Conservation (phyloP, 2,797 vertebrate genomes). For the Tenualosa ilisha region DNA sequence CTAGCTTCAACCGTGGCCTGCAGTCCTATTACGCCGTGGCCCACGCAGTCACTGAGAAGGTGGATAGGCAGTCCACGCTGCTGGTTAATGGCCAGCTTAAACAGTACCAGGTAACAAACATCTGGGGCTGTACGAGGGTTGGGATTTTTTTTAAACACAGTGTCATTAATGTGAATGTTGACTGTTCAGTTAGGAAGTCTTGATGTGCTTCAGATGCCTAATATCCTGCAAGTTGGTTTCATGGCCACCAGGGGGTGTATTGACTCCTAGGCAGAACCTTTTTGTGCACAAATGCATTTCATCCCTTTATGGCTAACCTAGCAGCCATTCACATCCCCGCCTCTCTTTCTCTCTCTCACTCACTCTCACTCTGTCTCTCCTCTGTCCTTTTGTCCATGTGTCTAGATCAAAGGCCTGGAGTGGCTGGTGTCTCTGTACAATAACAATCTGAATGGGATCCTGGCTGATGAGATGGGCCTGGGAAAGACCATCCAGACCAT, state of each 20-base stretch:
- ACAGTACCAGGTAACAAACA: slow-evolving; percentile 89
- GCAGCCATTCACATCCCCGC: too few relatives aligned
- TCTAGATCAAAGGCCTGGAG: slow-evolving; percentile 90
- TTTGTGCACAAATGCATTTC: too few relatives aligned
- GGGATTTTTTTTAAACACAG: too few relatives aligned
- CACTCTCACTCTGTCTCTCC: neutral
- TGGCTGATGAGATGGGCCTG: slow-evolving; percentile 93
- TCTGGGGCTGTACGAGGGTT: too few relatives aligned
- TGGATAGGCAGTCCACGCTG: slow-evolving; percentile 90
- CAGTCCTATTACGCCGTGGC: slow-evolving; percentile 96
- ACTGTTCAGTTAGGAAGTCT: too few relatives aligned
- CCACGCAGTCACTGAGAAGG: slow-evolving; percentile 89
- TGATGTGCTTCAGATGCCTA: too few relatives aligned
- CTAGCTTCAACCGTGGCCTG: slow-evolving; percentile 81
- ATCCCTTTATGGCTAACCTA: too few relatives aligned
- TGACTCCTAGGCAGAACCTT: too few relatives aligned
- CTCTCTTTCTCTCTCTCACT: neutral
- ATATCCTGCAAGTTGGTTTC: too few relatives aligned
- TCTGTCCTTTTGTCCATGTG: neutral
- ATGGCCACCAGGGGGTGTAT: too few relatives aligned
- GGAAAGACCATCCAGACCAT: slow-evolving; percentile 98
- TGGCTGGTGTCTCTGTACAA: slow-evolving; percentile 96
- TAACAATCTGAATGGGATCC: slow-evolving; percentile 95
- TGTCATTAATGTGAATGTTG: too few relatives aligned
- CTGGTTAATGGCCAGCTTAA: slow-evolving; percentile 93